These are phyloP conservation scores for Euzophera pinguis DNA, from an alignment of 2,888 invertebrate species.

Conservation along the genomic window DNA sequence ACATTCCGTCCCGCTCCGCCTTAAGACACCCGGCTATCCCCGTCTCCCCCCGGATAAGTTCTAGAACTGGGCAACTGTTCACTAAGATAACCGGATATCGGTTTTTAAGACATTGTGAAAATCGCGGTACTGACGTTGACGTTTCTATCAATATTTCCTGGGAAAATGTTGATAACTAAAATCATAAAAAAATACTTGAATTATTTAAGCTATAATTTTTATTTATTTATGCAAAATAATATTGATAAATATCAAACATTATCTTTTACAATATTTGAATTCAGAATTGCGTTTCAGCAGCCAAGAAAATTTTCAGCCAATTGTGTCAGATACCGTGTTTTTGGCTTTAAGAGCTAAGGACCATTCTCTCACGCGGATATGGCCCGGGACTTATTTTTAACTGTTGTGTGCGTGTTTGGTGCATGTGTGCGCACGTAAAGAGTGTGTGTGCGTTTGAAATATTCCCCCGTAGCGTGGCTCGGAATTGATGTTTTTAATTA, in stretches of 20 bases:
- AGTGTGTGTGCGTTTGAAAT: constrained; percentile 73
- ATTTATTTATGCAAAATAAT: too few species aligned
- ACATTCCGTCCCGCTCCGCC: constrained; percentile 73
- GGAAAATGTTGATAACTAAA: not conserved
- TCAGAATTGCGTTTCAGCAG: too few species aligned
- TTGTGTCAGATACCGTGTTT: constrained; percentile 39
- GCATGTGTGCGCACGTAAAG: constrained; percentile 42
- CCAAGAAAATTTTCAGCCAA: not conserved
- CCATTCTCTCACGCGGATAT: constrained; percentile 73
- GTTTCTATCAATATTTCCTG: not conserved
- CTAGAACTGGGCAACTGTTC: constrained; percentile 60
- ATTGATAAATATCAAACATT: too few species aligned
- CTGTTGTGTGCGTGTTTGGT: constrained; percentile 62
- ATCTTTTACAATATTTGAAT: too few species aligned
- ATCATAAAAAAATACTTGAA: too few species aligned
- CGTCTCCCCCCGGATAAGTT: constrained; percentile 70
- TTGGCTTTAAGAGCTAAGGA: constrained; percentile 30
- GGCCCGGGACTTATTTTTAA: constrained; percentile 72
- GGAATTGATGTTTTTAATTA: constrained; percentile 80
- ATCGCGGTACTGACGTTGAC: not conserved
- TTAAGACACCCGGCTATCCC: constrained; percentile 68
- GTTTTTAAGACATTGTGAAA: constrained; percentile 23
- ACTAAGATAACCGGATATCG: constrained; percentile 45
- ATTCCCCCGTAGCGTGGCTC: constrained; percentile 65
- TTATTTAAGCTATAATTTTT: too few species aligned